A percentile compares a stretch with the other conserved stretches of the same genome.
Conservation (phyloP, 2,113 vertebrate species). For the Antidorcas marsupialis region DNA sequence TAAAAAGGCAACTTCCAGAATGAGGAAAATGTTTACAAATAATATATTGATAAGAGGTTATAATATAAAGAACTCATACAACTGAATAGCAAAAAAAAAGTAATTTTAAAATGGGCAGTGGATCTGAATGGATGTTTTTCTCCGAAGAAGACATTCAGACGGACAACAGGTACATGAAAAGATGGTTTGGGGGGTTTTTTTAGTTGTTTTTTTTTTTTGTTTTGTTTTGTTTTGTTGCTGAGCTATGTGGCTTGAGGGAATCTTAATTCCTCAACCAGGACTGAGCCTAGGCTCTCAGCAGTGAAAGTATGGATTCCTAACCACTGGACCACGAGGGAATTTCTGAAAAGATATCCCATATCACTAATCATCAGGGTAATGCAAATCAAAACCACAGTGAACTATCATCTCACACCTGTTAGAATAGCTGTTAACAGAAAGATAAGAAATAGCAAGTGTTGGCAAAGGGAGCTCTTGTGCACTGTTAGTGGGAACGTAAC, state of each 20-base stretch:
- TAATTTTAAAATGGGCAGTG: not conserved
- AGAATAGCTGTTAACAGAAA: not conserved
- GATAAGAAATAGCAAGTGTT: not conserved
- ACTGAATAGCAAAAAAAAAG: not conserved
- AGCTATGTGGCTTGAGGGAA: not conserved
- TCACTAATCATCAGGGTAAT: not conserved
- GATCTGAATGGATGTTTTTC: not conserved
- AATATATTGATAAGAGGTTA: not conserved
- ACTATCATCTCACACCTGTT: not conserved
- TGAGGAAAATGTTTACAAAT: not conserved
- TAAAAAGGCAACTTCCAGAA: not conserved
- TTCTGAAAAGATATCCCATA: not conserved
- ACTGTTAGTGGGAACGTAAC: not conserved
- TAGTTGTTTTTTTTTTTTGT: not conserved
- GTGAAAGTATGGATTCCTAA: not conserved
- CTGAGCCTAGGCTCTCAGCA: not conserved
- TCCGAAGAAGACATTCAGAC: not conserved
- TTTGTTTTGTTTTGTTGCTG: not conserved
- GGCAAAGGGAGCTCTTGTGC: not conserved
- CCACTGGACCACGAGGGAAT: not conserved
- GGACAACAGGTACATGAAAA: not conserved
- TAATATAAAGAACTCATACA: not conserved
- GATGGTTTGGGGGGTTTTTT: not conserved
- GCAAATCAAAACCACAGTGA: not conserved
- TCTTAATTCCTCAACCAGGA: not conserved